phyloP scores from a whole-genome alignment of 1,140 invertebrate species.

The Ceratoteleas bidentatus region DNA sequence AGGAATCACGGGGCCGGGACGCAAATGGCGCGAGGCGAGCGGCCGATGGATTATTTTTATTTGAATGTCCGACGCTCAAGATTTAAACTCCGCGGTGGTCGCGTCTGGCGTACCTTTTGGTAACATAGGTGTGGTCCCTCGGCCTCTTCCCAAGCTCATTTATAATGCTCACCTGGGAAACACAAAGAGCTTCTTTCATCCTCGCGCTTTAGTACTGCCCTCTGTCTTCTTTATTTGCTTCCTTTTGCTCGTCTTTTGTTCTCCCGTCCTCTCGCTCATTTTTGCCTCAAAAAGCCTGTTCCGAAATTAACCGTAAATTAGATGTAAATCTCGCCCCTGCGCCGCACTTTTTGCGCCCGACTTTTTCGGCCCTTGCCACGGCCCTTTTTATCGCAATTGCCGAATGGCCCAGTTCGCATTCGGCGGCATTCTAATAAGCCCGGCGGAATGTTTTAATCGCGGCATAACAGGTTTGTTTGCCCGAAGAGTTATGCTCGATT shows the following conservation, averaged over 20 bases:
- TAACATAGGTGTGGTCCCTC: conserved; percentile 78
- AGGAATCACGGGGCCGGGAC: too few relatives aligned
- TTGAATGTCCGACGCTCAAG: too few relatives aligned
- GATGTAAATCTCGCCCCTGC: conserved; percentile 50
- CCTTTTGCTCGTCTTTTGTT: conserved; percentile 45
- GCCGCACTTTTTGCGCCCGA: conserved; percentile 29
- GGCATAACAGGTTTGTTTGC: conserved; percentile 50
- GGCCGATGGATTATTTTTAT: too few relatives aligned
- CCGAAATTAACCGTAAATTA: conserved; percentile 57
- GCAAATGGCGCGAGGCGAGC: too few relatives aligned
- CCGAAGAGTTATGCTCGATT: conserved; percentile 33
- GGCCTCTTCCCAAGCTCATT: conserved; percentile 73
- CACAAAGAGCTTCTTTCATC: conserved; percentile 77
- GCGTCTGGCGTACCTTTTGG: conserved; percentile 70
- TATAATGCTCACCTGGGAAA: conserved; percentile 79
- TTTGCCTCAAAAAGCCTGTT: conserved; percentile 51
- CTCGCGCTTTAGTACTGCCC: conserved; percentile 61
- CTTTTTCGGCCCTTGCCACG: conserved; percentile 20
- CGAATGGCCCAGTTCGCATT: conserved; percentile 49
- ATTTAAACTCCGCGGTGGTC: too few relatives aligned
- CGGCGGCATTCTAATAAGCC: conserved; percentile 40
- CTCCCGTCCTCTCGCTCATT: conserved; percentile 42
- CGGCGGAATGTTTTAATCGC: conserved; percentile 45
- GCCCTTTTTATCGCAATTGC: conserved; percentile 3
- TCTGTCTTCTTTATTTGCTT: conserved; percentile 45